A percentile compares a stretch with the other conserved stretches of the same genome.
Conservation (phyloP, 2,113 vertebrate genomes). For the Tapirus terrestris region DNA sequence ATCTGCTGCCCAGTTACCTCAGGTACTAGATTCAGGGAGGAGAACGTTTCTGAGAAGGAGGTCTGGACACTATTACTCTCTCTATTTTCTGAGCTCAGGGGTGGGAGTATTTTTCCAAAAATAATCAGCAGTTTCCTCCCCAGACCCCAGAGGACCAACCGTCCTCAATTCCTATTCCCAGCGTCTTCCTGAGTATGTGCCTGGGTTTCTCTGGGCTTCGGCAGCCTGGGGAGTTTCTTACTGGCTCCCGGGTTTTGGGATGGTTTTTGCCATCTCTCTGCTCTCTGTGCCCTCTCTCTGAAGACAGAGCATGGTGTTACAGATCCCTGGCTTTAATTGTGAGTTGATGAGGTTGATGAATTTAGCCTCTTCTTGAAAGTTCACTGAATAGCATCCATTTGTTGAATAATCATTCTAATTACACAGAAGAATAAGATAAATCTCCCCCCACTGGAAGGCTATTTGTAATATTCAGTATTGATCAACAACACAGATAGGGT, state of each 20-base stretch:
- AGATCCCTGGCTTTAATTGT: too few relatives aligned
- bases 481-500: background rate
- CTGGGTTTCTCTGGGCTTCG: background rate
- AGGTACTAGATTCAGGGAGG: background rate
- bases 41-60: background rate
- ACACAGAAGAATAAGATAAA: background rate
- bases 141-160: background rate
- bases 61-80: background rate
- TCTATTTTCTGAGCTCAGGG: background rate
- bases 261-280: background rate
- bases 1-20: background rate
- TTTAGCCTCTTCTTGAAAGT: too few relatives aligned
- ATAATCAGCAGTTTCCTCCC: slow-evolving; percentile 24
- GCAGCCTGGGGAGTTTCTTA: background rate
- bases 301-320: too few relatives aligned
- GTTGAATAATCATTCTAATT: too few relatives aligned
- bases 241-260: background rate
- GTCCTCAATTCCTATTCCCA: background rate
- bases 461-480: slow-evolving; percentile 38
- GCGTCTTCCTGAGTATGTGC: background rate
- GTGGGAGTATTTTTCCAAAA: background rate
- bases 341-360: too few relatives aligned
- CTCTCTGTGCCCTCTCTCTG: background rate
- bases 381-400: too few relatives aligned
- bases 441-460: background rate